Percentiles rank a stretch among this genome's conserved stretches.
Evolutionary conservation across 2,888 invertebrate species (phyloP).

Genomic region (Cantharis flavilabris): DNA sequence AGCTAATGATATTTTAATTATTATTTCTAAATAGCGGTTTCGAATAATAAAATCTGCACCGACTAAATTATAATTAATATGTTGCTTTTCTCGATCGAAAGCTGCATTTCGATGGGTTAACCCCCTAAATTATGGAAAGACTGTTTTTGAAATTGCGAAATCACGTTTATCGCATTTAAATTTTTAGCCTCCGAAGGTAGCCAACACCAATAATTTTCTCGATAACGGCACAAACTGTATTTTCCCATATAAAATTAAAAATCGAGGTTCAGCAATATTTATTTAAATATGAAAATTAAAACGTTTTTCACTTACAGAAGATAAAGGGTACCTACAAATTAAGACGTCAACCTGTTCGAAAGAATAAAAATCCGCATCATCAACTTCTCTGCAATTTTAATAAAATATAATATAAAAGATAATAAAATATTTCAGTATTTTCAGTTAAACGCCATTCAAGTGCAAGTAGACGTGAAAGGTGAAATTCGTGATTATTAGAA

Average conservation of each 20-base stretch:
- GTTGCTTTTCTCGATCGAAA: neutral
- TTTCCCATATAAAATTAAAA: neutral
- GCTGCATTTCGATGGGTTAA: too few species aligned
- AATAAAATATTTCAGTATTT: neutral
- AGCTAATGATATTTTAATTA: neutral
- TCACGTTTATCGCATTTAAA: neutral
- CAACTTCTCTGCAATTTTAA: neutral
- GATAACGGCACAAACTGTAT: neutral
- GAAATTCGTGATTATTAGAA: slow-evolving; percentile 1
- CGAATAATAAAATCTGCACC: neutral
- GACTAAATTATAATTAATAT: neutral
- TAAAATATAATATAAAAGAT: neutral
- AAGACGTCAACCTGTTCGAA: neutral
- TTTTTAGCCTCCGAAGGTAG: neutral
- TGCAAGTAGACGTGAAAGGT: neutral
- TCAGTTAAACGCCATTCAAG: neutral
- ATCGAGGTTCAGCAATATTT: neutral
- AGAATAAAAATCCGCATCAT: neutral
- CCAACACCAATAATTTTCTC: neutral
- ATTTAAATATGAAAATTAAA: neutral
- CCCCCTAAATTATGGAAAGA: neutral
- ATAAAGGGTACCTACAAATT: neutral
- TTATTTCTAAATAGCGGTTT: neutral
- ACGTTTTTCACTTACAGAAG: neutral
- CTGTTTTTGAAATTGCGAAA: neutral